phyloP scores from a whole-genome alignment of 2,888 invertebrate genomes.

The Quadriops clusia region DNA sequence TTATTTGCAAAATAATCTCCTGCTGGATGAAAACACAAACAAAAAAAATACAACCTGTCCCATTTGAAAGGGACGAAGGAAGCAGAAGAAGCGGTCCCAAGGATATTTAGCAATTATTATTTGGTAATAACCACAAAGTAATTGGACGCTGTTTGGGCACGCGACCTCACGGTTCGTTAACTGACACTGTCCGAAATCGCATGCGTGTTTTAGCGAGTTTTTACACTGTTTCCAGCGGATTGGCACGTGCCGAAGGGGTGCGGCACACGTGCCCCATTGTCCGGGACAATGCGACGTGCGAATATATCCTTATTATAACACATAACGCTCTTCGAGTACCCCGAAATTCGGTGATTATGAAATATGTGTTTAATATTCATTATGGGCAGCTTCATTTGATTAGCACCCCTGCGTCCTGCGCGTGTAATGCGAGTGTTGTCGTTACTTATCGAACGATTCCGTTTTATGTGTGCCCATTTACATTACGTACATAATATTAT shows the following conservation, averaged over 20 bases:
- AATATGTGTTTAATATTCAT: slow-evolving; percentile 28
- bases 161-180: slow-evolving; percentile 33
- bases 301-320: slow-evolving; percentile 26
- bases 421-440: too few species aligned
- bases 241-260: slow-evolving; percentile 22
- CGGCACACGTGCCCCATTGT: slow-evolving; percentile 22
- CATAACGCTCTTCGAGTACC: slow-evolving; percentile 18
- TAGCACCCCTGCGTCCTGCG: too few species aligned
- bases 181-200: slow-evolving; percentile 25
- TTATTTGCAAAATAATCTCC: too few species aligned
- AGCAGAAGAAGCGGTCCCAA: too few species aligned
- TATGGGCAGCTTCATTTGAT: slow-evolving; percentile 17
- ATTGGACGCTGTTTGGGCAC: slow-evolving; percentile 34
- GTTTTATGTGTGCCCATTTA: too few species aligned
- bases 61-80: too few species aligned
- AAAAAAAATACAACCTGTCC: too few species aligned
- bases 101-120: slow-evolving; percentile 30
- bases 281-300: slow-evolving; percentile 18
- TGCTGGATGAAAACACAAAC: too few species aligned
- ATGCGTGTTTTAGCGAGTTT: slow-evolving; percentile 26
- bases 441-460: too few species aligned
- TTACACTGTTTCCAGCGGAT: slow-evolving; percentile 22
- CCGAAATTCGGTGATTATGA: slow-evolving; percentile 21
- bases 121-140: slow-evolving; percentile 36
- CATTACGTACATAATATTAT: too few species aligned